phyloP scores from a whole-genome alignment of 35 echinoderm and acorn worm species.

The Diadema setosum region DNA sequence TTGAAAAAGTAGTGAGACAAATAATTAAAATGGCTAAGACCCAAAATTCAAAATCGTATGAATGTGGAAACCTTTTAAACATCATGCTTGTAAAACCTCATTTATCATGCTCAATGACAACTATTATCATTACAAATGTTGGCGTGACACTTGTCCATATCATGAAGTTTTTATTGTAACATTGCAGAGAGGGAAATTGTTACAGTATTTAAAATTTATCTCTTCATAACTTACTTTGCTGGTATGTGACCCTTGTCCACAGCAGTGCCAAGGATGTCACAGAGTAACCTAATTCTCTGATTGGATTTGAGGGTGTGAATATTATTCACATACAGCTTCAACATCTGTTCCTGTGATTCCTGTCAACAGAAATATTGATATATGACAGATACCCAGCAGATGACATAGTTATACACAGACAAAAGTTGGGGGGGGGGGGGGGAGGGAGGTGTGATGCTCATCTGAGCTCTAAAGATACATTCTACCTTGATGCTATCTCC shows the following conservation, averaged over 20 bases:
- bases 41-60: not conserved
- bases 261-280: constrained; percentile 46
- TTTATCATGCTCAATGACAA: not conserved
- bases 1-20: too few relatives aligned
- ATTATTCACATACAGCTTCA: constrained; percentile 44
- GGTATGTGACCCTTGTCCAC: constrained; percentile 43
- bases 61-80: not conserved
- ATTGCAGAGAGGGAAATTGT: not conserved
- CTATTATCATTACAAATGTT: not conserved
- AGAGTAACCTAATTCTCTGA: constrained; percentile 44
- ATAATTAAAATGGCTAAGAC: too few relatives aligned
- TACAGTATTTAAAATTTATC: not conserved
- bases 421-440: too few relatives aligned
- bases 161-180: not conserved
- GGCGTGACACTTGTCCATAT: not conserved
- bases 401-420: not conserved
- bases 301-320: constrained; percentile 30
- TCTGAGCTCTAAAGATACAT: not conserved
- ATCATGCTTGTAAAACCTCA: not conserved
- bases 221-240: constrained; percentile 36
- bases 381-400: not conserved
- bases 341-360: constrained; percentile 25
- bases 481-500: not conserved
- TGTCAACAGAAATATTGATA: not conserved
- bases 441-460: too few relatives aligned